Evolutionary conservation across 2,888 invertebrate species (phyloP), one percentile per base, ranked within the genome.

Genomic region (Drosophila conformis): DNA sequence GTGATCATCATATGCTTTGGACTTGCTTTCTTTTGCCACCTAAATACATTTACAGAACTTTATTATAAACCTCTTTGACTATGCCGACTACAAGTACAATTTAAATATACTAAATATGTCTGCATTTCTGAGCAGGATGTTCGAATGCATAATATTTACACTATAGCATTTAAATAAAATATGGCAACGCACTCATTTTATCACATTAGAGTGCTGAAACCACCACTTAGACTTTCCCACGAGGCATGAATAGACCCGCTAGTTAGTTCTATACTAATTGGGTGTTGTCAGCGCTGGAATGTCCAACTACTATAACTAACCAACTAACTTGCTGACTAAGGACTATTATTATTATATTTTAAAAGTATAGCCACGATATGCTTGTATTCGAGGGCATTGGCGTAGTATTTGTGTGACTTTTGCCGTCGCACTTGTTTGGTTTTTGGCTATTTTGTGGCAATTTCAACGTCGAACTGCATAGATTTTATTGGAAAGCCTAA

Each of bases 401-500:
- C 15, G 18, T n/a, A n/a, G 33, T 27, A 35, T 53, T 38, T 59
- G 51, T 48, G 25, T 21, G 31, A 36, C 40, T 46, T 38, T 56
- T 46, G 29, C 38, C 10, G 62, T 38, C 54, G 42, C 68, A 61
- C 21, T 65, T 79, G 68, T 67, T 73, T 61, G 46, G 69, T 69
- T 67, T 82, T 83, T 80, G 82, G 80, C 72, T 82, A 76, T 70
- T 82, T 83, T 85, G 83, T 78, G 83, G 85, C 82, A 78, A 69
- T 69, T 70, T 73, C 78, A 76, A 77, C 27, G 83, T 86, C 80
- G 78, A 71, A 60, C 66, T 74, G 72, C 80, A 84, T 82, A 72
- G 70, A 80, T 61, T 78, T 68, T 46, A 74, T 68, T 73, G 78
- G 74, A 67, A 78, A 73, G 64, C 18, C 65, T 73, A 31, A 72